These are phyloP conservation scores for Urocitellus parryii DNA, from an alignment of 2,113 vertebrate species.

Conservation along the genomic window DNA sequence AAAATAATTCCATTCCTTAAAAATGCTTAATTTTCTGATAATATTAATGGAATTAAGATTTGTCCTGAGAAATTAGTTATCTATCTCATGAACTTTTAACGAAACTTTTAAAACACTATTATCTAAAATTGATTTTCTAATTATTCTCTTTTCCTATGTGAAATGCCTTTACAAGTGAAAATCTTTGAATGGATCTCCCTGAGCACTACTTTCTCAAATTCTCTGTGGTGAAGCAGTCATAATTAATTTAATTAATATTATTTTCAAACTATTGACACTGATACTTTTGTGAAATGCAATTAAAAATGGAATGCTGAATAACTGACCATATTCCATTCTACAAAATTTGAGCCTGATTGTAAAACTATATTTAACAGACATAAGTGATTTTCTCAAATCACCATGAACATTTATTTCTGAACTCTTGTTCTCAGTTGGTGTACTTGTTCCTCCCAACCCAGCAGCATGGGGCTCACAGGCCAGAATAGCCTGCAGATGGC, in stretches of 20 bases:
- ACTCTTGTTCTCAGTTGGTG: not conserved
- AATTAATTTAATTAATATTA: not conserved
- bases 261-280: not conserved
- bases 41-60: constrained; percentile 7
- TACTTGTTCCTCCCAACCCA: not conserved
- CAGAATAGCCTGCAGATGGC: not conserved
- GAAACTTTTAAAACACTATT: not conserved
- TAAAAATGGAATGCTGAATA: not conserved
- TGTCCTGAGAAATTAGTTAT: constrained; percentile 44
- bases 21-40: constrained; percentile 12
- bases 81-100: not conserved
- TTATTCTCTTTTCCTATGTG: not conserved
- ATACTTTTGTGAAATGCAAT: not conserved
- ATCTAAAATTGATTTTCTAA: not conserved
- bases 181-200: not conserved
- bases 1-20: not conserved
- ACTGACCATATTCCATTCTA: not conserved
- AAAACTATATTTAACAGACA: not conserved
- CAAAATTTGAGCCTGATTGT: not conserved
- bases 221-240: not conserved
- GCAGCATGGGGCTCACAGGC: accelerated
- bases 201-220: not conserved
- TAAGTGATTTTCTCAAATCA: not conserved
- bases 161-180: not conserved
- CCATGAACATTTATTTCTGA: not conserved